Conservation (phyloP, 2,888 invertebrate genomes). For the Yponomeuta evonymella region DNA sequence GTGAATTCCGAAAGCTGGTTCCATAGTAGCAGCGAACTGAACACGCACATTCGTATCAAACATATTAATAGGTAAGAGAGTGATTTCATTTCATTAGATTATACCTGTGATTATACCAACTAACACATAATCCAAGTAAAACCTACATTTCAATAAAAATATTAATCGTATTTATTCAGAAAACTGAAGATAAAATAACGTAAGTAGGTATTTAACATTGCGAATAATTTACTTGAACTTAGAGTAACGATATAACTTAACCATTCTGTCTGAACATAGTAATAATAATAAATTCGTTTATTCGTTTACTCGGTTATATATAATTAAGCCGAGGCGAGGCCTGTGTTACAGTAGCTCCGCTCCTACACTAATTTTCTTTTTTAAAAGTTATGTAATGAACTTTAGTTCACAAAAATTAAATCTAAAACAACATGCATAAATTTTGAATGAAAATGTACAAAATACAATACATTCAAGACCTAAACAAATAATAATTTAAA, state of each 20-base stretch:
- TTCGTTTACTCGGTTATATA: too few species aligned
- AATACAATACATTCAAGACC: too few species aligned
- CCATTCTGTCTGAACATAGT: neutral
- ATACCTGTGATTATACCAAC: neutral
- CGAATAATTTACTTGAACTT: neutral
- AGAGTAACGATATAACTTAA: neutral
- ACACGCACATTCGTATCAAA: constrained; percentile 3
- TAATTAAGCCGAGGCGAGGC: too few species aligned
- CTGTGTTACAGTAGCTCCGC: too few species aligned
- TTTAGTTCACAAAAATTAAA: too few species aligned
- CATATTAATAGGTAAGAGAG: neutral
- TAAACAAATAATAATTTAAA: too few species aligned
- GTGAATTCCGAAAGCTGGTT: constrained; percentile 13
- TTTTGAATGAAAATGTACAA: too few species aligned
- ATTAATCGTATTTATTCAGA: neutral
- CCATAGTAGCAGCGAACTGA: constrained; percentile 6
- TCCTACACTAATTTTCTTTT: too few species aligned
- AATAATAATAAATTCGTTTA: too few species aligned
- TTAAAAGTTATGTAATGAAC: too few species aligned
- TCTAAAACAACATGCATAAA: too few species aligned
- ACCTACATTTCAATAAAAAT: neutral
- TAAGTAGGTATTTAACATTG: too few species aligned
- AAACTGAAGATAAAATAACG: neutral
- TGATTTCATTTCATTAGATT: neutral
- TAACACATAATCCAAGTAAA: neutral